A percentile compares a stretch with the other conserved stretches of the same genome.
phyloP scores from a whole-genome alignment of 2,113 vertebrate species.

The Pseudopodoces humilis region DNA sequence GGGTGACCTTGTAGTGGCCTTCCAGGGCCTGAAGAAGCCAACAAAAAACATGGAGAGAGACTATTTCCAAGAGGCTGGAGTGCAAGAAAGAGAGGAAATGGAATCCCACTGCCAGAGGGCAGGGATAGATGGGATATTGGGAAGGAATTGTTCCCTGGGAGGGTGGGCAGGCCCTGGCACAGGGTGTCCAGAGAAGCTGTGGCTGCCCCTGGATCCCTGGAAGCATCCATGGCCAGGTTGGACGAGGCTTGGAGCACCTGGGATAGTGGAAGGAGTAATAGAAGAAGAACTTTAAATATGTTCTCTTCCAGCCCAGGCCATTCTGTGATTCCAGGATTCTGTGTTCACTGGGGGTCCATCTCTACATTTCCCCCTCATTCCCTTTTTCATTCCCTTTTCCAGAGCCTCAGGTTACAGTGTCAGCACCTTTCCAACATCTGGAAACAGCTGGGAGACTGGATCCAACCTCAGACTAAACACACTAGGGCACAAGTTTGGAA shows the following conservation, averaged over 20 bases:
- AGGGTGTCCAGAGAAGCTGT: background rate
- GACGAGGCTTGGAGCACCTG: background rate
- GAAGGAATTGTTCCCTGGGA: background rate
- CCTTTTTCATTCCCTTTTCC: background rate
- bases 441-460: background rate
- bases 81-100: background rate
- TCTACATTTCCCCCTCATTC: background rate
- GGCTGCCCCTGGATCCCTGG: background rate
- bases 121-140: background rate
- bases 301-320: background rate
- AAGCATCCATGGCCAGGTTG: rapidly evolving
- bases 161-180: background rate
- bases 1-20: background rate
- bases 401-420: background rate
- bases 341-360: rapidly evolving
- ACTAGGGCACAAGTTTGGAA: background rate
- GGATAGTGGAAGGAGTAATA: background rate
- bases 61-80: background rate
- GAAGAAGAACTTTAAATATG: background rate
- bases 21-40: rapidly evolving
- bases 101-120: background rate
- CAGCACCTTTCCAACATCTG: background rate
- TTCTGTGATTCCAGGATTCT: background rate
- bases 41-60: background rate
- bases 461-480: background rate